Base-by-base conservation (phyloP, 2,113 vertebrate species). In the Neodontobutis hainanensis region DNA sequence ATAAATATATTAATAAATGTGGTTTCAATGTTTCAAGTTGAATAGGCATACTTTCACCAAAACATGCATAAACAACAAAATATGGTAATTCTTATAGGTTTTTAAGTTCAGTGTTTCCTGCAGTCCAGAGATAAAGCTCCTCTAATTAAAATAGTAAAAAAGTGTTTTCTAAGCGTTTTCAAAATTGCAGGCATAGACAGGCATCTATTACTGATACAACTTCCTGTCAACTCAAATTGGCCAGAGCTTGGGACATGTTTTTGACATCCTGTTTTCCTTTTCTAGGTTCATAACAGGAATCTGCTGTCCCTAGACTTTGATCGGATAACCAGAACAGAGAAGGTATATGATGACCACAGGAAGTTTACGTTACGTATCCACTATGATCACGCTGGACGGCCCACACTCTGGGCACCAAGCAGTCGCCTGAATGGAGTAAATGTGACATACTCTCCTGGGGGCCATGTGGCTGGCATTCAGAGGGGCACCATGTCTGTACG, bases 281-380 rank as follows among this genome's bases (percentile, higher is more conserved):
- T 27, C 0, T 72, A 99, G 97, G 97, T 99, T 74, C 97, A 99
- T 80, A 99, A 98, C 85, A 93, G 97, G 80, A 99, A 99, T 82
- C 85, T 99, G 70, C 87, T 99, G 1, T 99, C 97, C 1, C 82
- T 99, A 19, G 97, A 99, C 82, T 99, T 99, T 12, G 97, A 99
- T 85, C 96, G 97, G 0, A 95, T 99, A 74, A 99, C 97, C n/a
- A 92, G 97, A 58, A 99, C 97, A 0, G 97, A 99, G 86, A 99
- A 99, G 78, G 98, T 99, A 53, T 99, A 99, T 0, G 97, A 99
- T 0, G 97, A 99, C 82, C 97, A 99, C 85, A 94, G 97, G 77
- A 99, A 99, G 85, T 99, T 99, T 79, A 99, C 96, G 0, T 85
- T 99, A 35, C 93, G 97, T 73, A 98, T 99, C 84, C 95, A 98